Base-by-base conservation (phyloP, 2,888 invertebrate species). In the Sinelater perroti region DNA sequence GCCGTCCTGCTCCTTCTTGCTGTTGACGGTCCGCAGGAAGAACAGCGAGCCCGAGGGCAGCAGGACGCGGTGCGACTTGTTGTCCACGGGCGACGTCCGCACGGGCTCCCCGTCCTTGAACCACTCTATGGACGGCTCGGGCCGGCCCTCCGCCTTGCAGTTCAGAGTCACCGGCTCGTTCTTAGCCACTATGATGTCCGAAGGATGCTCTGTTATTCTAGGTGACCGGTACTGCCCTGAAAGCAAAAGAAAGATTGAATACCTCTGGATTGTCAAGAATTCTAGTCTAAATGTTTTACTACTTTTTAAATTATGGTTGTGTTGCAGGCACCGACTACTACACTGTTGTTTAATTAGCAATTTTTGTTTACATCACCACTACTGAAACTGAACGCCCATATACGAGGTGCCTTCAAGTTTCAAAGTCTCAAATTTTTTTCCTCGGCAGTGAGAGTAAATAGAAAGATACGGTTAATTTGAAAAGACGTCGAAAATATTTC, bases 81-180 rank as follows among this genome's bases (percentile, higher is more conserved):
- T 85, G 73, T 91, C 91, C 53, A 86, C 87, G 46, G 85, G 82
- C 44, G 85, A 83, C 1, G 93, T 91, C 69, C 87, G 86, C 60
- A 93, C 88, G 33, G 87, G 88, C 64, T 88, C 85, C 17, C 95
- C 95, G 80, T 97, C 94, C 76, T 88, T 89, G 82, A 89, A 97
- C 97, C 97, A 98, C 72, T 91, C 91, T 76, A 97, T 95, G 62
- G 86, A 85, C 5, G 97, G 96, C 70, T 91, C 90, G 2, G 94
- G 94, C 70, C 93, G 90, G 60, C 97, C 97, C 78, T 96, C 96
- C n/a, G 97, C 97, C 73, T 95, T 96, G 80, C 98, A 98, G 77
- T 97, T 94, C 66, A 98, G 84, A 57, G 97, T 98, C 60, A 96
- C 97, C 28, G 98, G 97, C 75, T 97, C 96, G 78, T 96, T 95